Conservation (phyloP, 1,140 invertebrate species). For the Magallana gigas region DNA sequence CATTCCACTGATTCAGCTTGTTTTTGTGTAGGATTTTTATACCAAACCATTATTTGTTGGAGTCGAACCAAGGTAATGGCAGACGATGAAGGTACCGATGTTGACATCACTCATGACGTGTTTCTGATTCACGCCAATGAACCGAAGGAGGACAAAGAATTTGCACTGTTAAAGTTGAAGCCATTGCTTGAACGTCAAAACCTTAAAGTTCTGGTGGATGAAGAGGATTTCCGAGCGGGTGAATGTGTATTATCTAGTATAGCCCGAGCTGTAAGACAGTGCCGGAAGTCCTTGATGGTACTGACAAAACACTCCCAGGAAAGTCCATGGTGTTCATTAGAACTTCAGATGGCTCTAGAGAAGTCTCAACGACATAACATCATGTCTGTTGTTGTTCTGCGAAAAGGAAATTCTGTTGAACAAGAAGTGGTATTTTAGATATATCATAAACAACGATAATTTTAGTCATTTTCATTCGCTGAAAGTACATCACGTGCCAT, state of each 20-base stretch:
- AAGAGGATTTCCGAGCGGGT: conserved; percentile 24
- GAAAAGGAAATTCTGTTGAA: too few species aligned
- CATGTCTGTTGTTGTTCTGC: conserved; percentile 31
- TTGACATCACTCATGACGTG: background rate
- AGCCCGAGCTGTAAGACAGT: background rate
- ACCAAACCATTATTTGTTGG: too few species aligned
- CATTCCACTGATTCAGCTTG: too few species aligned
- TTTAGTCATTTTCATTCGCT: too few species aligned
- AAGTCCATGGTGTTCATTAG: conserved; percentile 46
- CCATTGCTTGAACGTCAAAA: background rate
- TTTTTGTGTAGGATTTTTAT: too few species aligned
- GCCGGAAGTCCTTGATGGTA: background rate
- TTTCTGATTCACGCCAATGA: conserved; percentile 16
- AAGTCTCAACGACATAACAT: conserved; percentile 32
- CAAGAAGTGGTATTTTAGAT: too few species aligned
- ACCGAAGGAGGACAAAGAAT: background rate
- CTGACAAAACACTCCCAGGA: conserved; percentile 3
- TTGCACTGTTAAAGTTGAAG: background rate
- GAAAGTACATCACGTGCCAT: too few species aligned
- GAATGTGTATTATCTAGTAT: background rate
- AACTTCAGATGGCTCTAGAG: conserved; percentile 37
- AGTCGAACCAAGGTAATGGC: background rate
- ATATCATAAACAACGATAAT: too few species aligned
- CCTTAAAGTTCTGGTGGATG: background rate
- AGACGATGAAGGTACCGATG: background rate